Conservation (phyloP, 2,113 vertebrate genomes). For the Nestor notabilis region DNA sequence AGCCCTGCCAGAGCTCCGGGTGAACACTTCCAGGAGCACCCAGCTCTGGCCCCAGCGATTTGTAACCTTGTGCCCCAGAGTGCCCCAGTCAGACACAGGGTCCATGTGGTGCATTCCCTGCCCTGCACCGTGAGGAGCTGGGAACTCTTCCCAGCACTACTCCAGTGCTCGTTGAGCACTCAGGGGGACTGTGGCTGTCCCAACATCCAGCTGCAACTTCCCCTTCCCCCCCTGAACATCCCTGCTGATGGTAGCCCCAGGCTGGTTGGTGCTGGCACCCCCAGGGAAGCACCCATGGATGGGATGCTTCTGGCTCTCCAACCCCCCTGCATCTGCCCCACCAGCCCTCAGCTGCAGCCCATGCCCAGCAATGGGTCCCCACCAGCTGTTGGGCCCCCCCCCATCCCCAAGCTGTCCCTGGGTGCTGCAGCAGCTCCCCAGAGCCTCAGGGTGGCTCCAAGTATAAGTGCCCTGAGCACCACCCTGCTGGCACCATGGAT, state of each 20-base stretch:
- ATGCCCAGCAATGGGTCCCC: not conserved
- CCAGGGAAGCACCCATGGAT: not conserved
- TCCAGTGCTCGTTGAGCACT: fast-evolving
- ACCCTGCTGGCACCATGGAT: not conserved
- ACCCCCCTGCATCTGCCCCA: fast-evolving
- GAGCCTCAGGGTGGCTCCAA: not conserved
- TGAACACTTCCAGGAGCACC: not conserved
- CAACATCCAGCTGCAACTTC: not conserved
- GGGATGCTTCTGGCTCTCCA: not conserved
- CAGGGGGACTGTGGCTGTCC: fast-evolving
- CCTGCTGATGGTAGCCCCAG: fast-evolving
- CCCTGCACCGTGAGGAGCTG: not conserved
- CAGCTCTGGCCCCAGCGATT: not conserved
- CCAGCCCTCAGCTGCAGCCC: not conserved
- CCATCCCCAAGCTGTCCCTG: not conserved
- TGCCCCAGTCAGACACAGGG: fast-evolving
- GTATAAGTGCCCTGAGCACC: fast-evolving
- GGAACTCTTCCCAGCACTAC: not conserved
- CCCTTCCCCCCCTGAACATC: fast-evolving
- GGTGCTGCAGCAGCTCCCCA: not conserved
- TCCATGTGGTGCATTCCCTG: fast-evolving
- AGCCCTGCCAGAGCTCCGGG: not conserved
- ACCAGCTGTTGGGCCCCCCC: fast-evolving
- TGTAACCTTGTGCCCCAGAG: not conserved
- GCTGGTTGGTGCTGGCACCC: not conserved